Percentiles rank a stretch among this genome's conserved stretches.
Evolutionary conservation across 2,888 invertebrate genomes (phyloP).

Genomic region (Gymnocheta viridis): DNA sequence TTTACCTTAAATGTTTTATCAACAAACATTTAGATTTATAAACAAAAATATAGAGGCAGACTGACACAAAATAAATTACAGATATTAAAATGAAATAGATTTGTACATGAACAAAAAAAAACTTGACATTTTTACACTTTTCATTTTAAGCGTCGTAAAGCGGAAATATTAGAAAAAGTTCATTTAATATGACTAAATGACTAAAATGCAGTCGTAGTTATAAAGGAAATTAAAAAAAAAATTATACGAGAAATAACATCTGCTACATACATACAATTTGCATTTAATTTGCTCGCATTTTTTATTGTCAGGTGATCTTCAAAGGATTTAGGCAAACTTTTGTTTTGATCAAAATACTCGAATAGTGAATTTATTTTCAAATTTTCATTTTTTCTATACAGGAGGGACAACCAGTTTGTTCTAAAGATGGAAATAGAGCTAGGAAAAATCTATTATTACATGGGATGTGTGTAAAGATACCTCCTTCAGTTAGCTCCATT

Average conservation of each 20-base stretch:
- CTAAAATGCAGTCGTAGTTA: not conserved
- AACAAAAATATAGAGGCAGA: not conserved
- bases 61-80: constrained; percentile 45
- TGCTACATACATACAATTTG: too few species aligned
- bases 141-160: constrained; percentile 36
- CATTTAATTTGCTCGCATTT: not conserved
- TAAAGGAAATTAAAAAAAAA: not conserved
- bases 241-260: not conserved
- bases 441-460: too few species aligned
- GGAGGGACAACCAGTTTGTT: too few species aligned
- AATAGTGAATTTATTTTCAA: too few species aligned
- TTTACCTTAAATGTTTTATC: constrained; percentile 54
- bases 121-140: constrained; percentile 29
- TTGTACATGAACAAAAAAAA: constrained; percentile 7
- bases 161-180: constrained; percentile 54
- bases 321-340: too few species aligned
- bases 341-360: too few species aligned
- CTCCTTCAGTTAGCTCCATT: too few species aligned
- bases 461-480: too few species aligned
- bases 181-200: constrained; percentile 12
- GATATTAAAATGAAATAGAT: constrained; percentile 52
- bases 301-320: too few species aligned
- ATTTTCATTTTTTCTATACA: too few species aligned
- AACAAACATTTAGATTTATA: constrained; percentile 30
- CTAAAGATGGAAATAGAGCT: too few species aligned